Percentiles rank a stretch among this genome's conserved stretches.
Conservation (phyloP, 2,888 invertebrate genomes). For the Polyploca ridens region DNA sequence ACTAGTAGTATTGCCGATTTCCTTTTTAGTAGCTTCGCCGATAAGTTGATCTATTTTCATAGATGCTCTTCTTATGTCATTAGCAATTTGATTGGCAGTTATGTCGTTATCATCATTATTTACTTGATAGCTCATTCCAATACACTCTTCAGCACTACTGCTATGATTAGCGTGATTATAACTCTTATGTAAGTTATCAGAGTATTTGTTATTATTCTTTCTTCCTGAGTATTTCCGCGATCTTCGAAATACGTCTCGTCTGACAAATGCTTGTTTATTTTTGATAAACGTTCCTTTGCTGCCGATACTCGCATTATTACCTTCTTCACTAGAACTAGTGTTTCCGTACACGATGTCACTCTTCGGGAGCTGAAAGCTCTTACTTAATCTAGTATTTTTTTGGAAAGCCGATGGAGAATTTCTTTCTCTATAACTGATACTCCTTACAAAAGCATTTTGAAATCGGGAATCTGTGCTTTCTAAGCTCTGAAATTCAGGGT, state of each 20-base stretch:
- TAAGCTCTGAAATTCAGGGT: slow-evolving; percentile 81
- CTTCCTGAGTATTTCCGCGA: slow-evolving; percentile 80
- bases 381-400: slow-evolving; percentile 81
- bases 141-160: slow-evolving; percentile 78
- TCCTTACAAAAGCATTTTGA: slow-evolving; percentile 77
- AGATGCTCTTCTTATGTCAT: slow-evolving; percentile 83
- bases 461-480: slow-evolving; percentile 81
- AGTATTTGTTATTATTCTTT: slow-evolving; percentile 70
- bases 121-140: slow-evolving; percentile 79
- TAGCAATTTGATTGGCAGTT: slow-evolving; percentile 82
- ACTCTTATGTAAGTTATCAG: slow-evolving; percentile 64
- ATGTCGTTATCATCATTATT: slow-evolving; percentile 83
- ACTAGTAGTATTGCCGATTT: slow-evolving; percentile 58
- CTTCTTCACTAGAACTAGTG: slow-evolving; percentile 81
- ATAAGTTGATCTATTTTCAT: slow-evolving; percentile 83
- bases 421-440: slow-evolving; percentile 79
- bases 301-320: slow-evolving; percentile 66
- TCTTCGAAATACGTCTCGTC: slow-evolving; percentile 78
- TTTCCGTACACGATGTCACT: slow-evolving; percentile 75
- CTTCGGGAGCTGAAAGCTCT: slow-evolving; percentile 80
- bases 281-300: slow-evolving; percentile 84
- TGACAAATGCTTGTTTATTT: slow-evolving; percentile 82
- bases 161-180: slow-evolving; percentile 70
- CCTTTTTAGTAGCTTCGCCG: slow-evolving; percentile 72
- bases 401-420: slow-evolving; percentile 80